Percentiles rank a stretch among this genome's conserved stretches.
Evolutionary conservation across 30 jellyfish, hydroid and myxozoan species (phyloP).

Genomic region (Pseudorhiza aurosa): DNA sequence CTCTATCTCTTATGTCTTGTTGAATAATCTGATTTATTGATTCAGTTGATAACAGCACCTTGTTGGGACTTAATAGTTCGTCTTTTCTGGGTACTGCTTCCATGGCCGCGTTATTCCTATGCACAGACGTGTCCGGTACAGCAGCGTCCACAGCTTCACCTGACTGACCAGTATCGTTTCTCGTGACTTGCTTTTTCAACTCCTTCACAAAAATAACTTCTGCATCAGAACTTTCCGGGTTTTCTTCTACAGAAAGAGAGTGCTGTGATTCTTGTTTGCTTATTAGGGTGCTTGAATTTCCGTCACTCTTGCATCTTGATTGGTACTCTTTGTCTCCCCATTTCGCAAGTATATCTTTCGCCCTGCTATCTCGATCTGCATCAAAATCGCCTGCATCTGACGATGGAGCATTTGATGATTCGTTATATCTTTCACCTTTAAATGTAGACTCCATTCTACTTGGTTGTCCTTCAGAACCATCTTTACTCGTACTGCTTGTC

Average conservation of each 20-base stretch:
- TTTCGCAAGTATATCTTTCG: conserved; percentile 29
- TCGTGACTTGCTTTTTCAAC: background rate
- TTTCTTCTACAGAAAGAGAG: background rate
- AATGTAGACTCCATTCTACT: background rate
- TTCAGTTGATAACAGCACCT: conserved; percentile 8
- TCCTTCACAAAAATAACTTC: background rate
- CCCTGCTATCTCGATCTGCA: conserved; percentile 10
- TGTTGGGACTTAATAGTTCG: background rate
- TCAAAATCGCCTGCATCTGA: too few relatives aligned
- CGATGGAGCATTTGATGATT: background rate
- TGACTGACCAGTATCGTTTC: background rate
- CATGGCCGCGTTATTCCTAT: too few relatives aligned
- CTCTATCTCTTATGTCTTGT: conserved; percentile 7
- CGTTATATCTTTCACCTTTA: background rate
- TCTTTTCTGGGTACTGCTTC: background rate
- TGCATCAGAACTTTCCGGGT: background rate
- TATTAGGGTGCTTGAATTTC: background rate
- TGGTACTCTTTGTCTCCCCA: conserved; percentile 25
- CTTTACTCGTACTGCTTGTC: background rate
- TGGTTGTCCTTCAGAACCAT: background rate
- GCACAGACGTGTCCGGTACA: background rate
- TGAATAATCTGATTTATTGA: conserved; percentile 25
- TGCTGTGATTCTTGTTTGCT: background rate
- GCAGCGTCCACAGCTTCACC: background rate
- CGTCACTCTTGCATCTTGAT: background rate